A percentile compares a stretch with the other conserved stretches of the same genome.
These are phyloP conservation scores for Brachionus koreanus DNA, from an alignment of 1,140 invertebrate genomes.

Conservation along the genomic window DNA sequence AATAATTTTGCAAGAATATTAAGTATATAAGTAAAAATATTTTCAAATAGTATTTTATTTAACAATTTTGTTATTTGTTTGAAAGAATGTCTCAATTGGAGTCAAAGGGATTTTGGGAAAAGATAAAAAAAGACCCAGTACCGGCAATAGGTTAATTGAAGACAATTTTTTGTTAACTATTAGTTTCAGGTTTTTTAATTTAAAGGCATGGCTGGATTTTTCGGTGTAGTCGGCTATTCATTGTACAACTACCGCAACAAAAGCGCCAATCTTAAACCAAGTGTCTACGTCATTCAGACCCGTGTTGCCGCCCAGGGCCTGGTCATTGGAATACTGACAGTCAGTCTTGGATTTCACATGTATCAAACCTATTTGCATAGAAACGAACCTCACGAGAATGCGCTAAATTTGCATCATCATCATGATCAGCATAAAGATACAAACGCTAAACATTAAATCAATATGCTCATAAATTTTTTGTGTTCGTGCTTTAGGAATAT, in stretches of 20 bases:
- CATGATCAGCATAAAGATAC: background rate
- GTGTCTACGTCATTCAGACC: constrained; percentile 41
- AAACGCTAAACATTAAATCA: background rate
- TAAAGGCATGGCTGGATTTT: constrained; percentile 34
- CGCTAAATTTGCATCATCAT: constrained; percentile 12
- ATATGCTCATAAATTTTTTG: background rate
- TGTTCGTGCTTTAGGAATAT: background rate
- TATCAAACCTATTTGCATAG: constrained; percentile 13
- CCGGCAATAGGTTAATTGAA: constrained; percentile 13
- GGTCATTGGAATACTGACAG: constrained; percentile 11
- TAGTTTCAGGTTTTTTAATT: background rate
- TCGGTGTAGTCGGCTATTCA: constrained; percentile 34
- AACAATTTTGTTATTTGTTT: background rate
- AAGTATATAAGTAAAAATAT: background rate
- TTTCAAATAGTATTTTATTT: background rate
- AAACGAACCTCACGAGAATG: background rate
- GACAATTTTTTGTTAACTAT: background rate
- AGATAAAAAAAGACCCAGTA: constrained; percentile 31
- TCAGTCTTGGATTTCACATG: constrained; percentile 42
- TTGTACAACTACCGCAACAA: constrained; percentile 23
- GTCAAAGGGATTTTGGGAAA: constrained; percentile 3
- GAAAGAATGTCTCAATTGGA: constrained; percentile 15
- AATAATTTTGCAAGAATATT: background rate
- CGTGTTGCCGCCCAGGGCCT: constrained; percentile 40
- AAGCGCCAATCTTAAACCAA: background rate